Percentiles rank a stretch among this genome's conserved stretches.
These are phyloP conservation scores for Dusona sp. DNA, from an alignment of 2,888 invertebrate genomes.

Conservation along the genomic window DNA sequence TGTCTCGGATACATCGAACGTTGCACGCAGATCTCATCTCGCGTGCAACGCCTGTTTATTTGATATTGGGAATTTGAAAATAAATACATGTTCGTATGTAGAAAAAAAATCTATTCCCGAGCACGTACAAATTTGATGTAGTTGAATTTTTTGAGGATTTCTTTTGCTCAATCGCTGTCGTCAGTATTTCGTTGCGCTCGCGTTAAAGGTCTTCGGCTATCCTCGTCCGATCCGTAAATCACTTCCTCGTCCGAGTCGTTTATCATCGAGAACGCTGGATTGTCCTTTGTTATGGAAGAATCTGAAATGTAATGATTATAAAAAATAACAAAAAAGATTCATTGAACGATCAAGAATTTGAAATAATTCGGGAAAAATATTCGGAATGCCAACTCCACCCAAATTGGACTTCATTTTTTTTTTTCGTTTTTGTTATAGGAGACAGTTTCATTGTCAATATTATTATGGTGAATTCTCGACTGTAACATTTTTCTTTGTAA, in stretches of 20 bases:
- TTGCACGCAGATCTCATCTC: slow-evolving; percentile 54
- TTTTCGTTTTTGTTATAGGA: no score
- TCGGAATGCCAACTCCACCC: no score
- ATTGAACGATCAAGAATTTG: background rate
- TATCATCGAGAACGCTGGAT: slow-evolving; percentile 99
- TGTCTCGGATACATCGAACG: slow-evolving; percentile 45
- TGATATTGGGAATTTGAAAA: background rate
- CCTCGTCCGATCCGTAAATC: slow-evolving; percentile 96
- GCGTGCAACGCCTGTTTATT: background rate
- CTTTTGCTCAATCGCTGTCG: slow-evolving; percentile 88
- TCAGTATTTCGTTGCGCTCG: slow-evolving; percentile 89
- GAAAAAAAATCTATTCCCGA: slow-evolving; percentile 28
- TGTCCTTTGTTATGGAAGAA: slow-evolving; percentile 96
- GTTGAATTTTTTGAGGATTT: slow-evolving; percentile 49
- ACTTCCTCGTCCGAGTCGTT: slow-evolving; percentile 99
- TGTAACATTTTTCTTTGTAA: background rate
- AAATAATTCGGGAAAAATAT: no score
- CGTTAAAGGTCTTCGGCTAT: slow-evolving; percentile 92
- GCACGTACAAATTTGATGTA: slow-evolving; percentile 40
- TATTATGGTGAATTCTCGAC: no score
- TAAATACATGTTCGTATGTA: slow-evolving; percentile 20
- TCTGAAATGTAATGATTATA: slow-evolving; percentile 86
- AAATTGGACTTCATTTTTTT: no score
- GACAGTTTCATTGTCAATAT: no score
- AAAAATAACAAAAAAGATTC: background rate